Evolutionary conservation across 2,797 vertebrate species (phyloP).

Genomic region (Gobionotothen gibberifrons): DNA sequence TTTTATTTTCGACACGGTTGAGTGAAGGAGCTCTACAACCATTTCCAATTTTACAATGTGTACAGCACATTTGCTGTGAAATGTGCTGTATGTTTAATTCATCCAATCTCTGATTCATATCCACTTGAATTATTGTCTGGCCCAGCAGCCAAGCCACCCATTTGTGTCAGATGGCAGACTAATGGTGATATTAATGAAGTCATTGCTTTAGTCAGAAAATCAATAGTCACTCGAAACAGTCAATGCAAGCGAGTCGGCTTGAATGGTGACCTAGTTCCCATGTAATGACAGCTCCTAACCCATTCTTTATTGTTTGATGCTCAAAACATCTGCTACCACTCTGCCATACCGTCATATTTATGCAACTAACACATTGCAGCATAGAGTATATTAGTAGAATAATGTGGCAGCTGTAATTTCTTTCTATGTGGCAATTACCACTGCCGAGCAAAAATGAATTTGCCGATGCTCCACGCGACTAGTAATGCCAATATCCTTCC

Average conservation of each 20-base stretch:
- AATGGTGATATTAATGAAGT: conserved; percentile 88
- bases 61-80: conserved; percentile 66
- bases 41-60: conserved; percentile 52
- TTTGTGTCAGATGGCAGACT: conserved; percentile 85
- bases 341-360: conserved; percentile 65
- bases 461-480: conserved; percentile 48
- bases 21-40: conserved; percentile 33
- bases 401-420: conserved; percentile 79
- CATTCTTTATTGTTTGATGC: conserved; percentile 77
- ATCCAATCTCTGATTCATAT: conserved; percentile 67
- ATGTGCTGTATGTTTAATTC: conserved; percentile 74
- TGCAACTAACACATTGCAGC: conserved; percentile 56
- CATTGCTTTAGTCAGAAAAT: conserved; percentile 88
- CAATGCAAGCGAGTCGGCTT: conserved; percentile 76
- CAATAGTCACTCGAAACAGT: conserved; percentile 85
- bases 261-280: conserved; percentile 86
- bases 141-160: conserved; percentile 70
- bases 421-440: conserved; percentile 66
- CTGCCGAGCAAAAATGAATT: conserved; percentile 60
- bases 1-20: conserved; percentile 38
- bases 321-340: conserved; percentile 77
- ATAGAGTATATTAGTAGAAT: conserved; percentile 53
- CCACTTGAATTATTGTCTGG: conserved; percentile 74
- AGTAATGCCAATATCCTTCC: conserved; percentile 66
- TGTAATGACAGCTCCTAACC: conserved; percentile 76